phyloP scores from a whole-genome alignment of 2,797 vertebrate species.

The Aviceda cuculoides region DNA sequence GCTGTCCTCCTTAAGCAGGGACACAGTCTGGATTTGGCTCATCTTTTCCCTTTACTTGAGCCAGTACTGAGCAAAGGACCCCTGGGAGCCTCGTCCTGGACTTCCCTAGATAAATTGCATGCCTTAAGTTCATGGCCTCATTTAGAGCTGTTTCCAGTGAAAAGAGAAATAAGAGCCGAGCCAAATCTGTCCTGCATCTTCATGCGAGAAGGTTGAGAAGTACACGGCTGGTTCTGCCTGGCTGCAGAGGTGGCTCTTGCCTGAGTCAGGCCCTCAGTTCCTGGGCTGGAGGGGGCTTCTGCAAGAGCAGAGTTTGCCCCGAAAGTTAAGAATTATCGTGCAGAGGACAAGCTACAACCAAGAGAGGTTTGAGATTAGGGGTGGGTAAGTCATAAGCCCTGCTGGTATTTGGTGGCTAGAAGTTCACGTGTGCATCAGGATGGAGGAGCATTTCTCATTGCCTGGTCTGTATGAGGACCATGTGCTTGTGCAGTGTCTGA shows the following conservation, averaged over 20 bases:
- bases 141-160: constrained; percentile 34
- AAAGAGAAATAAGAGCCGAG: not conserved
- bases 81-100: constrained; percentile 32
- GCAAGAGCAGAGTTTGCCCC: not conserved
- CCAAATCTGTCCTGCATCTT: not conserved
- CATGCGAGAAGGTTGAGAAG: not conserved
- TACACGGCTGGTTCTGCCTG: not conserved
- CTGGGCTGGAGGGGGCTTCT: not conserved
- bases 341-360: not conserved
- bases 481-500: not conserved
- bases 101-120: constrained; percentile 23
- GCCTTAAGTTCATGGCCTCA: constrained; percentile 1
- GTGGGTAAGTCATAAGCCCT: not conserved
- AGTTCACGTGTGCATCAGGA: not conserved
- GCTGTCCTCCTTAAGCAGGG: not conserved
- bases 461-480: not conserved
- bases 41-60: constrained; percentile 27
- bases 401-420: not conserved
- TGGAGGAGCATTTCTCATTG: not conserved
- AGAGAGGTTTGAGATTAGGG: not conserved
- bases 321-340: not conserved
- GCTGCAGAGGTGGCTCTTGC: not conserved
- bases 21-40: constrained; percentile 43
- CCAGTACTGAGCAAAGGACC: not conserved
- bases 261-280: not conserved